Base-by-base conservation (phyloP, 2,113 vertebrate species). In the Morone saxatilis region DNA sequence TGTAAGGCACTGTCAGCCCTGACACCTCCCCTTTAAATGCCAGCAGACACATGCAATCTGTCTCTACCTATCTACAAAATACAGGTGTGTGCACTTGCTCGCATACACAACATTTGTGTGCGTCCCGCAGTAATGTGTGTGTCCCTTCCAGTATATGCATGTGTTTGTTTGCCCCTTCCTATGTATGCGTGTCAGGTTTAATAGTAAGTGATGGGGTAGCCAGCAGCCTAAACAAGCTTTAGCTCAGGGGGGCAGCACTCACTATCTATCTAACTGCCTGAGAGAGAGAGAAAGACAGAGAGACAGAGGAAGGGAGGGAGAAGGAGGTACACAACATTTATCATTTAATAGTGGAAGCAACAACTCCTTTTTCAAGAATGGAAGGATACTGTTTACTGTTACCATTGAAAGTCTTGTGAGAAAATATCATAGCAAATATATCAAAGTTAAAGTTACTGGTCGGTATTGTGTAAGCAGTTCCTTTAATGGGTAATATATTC, bases 1-100 rank as follows among this genome's bases (percentile, higher is more conserved):
- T 90, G 90, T 90, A 94, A 93, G 86, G 81, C 40, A 45, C 86
- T 92, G 91, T 89, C 93, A 90, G 76, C 68, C 69, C 75, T 85
- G 86, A 89, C 87, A 89, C 85, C 80, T 85, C 88, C 83, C 89
- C 86, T 93, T 92, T 93, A 91, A 93, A 93, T 92, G 84, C 87
- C 83, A 89, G 73, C 69, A 86, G 87, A 91, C 87, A 78, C 78
- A 76, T 70, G 68, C 87, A 83, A 91, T 94, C 90, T 85, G 89
- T 93, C 89, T 91, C 65, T 78, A 76, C 83, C 89, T 92, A 92
- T 92, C 92, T 89, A 54, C 86, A 78, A 80, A 83, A 89, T 69
- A 82, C 87, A 90, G 88, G 88, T 90, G 87, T 85, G 83, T 78
- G 73, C 51, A 62, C 65, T 22, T 36, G 63, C 75, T 71, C 36